Evolutionary conservation across 2,888 invertebrate genomes (phyloP).

Genomic region (Cenopis cana): DNA sequence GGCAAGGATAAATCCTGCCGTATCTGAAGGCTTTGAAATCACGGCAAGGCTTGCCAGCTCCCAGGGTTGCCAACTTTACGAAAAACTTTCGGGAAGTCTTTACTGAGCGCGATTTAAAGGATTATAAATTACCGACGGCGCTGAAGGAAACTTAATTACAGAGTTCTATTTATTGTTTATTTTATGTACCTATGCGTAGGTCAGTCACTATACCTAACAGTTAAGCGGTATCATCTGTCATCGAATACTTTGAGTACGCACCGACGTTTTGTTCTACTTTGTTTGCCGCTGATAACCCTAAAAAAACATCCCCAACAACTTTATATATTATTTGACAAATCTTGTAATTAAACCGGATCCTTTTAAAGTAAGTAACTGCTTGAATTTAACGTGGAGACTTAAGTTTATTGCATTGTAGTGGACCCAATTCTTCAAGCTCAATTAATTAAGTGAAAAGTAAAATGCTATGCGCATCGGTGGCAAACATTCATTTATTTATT

Average conservation of each 20-base stretch:
- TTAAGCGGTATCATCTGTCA: background rate
- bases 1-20: conserved; percentile 55
- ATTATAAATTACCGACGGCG: conserved; percentile 33
- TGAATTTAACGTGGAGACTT: conserved; percentile 49
- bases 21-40: conserved; percentile 58
- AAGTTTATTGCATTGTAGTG: conserved; percentile 44
- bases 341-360: conserved; percentile 62
- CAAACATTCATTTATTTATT: background rate
- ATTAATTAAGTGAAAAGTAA: conserved; percentile 4
- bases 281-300: conserved; percentile 24
- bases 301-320: conserved; percentile 50
- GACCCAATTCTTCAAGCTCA: conserved; percentile 11
- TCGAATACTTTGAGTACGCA: background rate
- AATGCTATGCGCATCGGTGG: background rate
- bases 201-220: conserved; percentile 7
- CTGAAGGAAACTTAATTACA: conserved; percentile 30
- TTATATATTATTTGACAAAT: conserved; percentile 69
- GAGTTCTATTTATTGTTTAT: conserved; percentile 22
- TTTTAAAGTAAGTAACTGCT: conserved; percentile 57
- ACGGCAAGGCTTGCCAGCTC: conserved; percentile 41
- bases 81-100: conserved; percentile 32
- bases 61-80: conserved; percentile 30
- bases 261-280: background rate
- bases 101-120: conserved; percentile 29
- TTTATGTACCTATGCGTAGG: conserved; percentile 7